Evolutionary conservation across 92 coral and sea anemone genomes (phyloP), one percentile per base, ranked within the genome.

Genomic region (Nematostella vectensis): DNA sequence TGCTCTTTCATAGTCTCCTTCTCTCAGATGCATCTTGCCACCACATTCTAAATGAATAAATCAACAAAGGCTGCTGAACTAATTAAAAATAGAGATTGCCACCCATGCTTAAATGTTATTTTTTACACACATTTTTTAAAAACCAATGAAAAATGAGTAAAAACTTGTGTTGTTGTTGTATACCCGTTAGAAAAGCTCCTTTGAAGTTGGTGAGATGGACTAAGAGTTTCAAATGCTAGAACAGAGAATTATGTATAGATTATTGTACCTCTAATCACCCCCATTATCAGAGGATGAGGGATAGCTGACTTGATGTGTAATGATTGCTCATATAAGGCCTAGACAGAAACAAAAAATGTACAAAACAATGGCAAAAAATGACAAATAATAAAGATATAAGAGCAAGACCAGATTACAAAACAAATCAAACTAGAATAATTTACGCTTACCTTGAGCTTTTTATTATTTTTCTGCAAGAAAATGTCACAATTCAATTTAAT

Each of bases 231-330:
- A n/a, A n/a, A n/a, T n/a, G n/a, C n/a, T n/a, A n/a, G n/a, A n/a
- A n/a, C n/a, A n/a, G n/a, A n/a, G n/a, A n/a, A n/a, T n/a, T n/a
- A n/a, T n/a, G n/a, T n/a, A n/a, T n/a, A n/a, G n/a, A n/a, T n/a
- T n/a, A n/a, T n/a, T n/a, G 15, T 56, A 78, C 94, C 94, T 70
- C 98, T 58, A n/a, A 91, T 91, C 1, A 91, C 98, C 1, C 98
- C 98, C 98, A 91, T 91, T 31, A 91, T 91, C 1, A 91, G 85
- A 0, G 98, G 98, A 29, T 91, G 98, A 2, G 98, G 98, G 44
- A 91, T 91, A n/a, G 98, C 98, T 0, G 98, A 91, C 63, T 91
- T 91, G 76, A 91, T 91, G 68, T 91, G 98, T 18, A 91, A 71
- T 0, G 98, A 91, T 54, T 91, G 88, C 62, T 91, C 96, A 75